Base-by-base conservation (phyloP, 2,888 invertebrate genomes). In the Phytoseiulus persimilis region DNA sequence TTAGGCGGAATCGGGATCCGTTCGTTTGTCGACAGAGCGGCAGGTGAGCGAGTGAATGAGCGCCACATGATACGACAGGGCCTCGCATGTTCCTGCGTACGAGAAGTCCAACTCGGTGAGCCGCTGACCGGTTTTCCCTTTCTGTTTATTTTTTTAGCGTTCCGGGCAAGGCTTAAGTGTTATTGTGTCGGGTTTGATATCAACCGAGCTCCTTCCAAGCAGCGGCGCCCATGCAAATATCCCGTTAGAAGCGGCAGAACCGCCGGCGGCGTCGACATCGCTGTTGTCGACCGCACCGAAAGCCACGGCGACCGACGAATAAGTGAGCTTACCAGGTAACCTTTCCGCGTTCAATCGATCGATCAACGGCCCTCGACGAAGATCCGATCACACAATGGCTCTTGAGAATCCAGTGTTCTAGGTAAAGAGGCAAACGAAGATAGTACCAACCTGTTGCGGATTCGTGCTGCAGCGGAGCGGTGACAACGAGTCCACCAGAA, bases 381-480 rank as follows among this genome's bases (percentile, higher is more conserved):
- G 65, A 65, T 65, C 65, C 65, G 65, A 65, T 65, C 65, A 65
- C 65, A 65, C 65, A 65, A 65, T 65, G 18, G 65, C 65, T 65
- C 65, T 65, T 28, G 18, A 65, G 65, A 65, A 65, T 65, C 9
- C 65, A 65, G 65, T 65, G 65, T 65, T 65, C 65, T 18, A 65
- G 65, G 65, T 65, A 65, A 65, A 65, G 65, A 65, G 65, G 65
- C 65, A 65, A 65, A 65, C 5, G 65, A 65, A 65, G 65, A 14
- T 39, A 39, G 39, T 65, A 87, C 87, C 45, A 39, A 87, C 87
- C 87, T 87, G 87, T 87, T 87, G 87, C 87, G 11, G 87, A 87
- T 45, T 87, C 87, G 87, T 87, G 87, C 33, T 87, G 87, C 32
- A 87, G 39, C n/a, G 87, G 87, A 87, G 33, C 87, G 87, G 32